phyloP scores from a whole-genome alignment of 2,113 vertebrate genomes.

The Anthoscopus minutus region DNA sequence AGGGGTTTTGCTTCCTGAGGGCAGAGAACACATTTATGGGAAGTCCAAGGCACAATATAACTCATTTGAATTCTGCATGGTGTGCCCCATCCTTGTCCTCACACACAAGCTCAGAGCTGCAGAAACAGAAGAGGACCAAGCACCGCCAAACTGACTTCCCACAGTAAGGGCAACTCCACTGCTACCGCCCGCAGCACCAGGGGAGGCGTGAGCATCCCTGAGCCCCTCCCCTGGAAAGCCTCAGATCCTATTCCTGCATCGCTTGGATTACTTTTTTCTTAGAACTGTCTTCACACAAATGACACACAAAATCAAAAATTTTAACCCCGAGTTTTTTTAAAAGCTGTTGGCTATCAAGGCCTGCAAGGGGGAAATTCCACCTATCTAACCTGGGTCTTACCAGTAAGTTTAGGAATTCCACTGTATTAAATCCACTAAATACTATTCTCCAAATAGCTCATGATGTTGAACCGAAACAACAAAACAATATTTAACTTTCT shows the following conservation, averaged over 20 bases:
- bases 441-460: not conserved
- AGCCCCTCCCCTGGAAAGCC: not conserved
- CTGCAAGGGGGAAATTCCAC: not conserved
- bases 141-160: not conserved
- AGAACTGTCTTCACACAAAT: not conserved
- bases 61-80: not conserved
- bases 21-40: not conserved
- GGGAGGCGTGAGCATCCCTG: not conserved
- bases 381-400: not conserved
- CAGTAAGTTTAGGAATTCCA: not conserved
- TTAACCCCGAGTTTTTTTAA: not conserved
- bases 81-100: not conserved
- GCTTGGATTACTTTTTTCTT: not conserved
- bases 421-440: not conserved
- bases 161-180: not conserved
- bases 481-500: not conserved
- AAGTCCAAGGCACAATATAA: not conserved
- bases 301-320: not conserved
- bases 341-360: not conserved
- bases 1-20: not conserved
- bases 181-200: rapidly evolving
- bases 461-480: not conserved
- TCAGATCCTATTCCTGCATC: not conserved
- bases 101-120: not conserved
- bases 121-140: not conserved